Conservation (phyloP, 2,113 vertebrate species). For the Mungos mungo region DNA sequence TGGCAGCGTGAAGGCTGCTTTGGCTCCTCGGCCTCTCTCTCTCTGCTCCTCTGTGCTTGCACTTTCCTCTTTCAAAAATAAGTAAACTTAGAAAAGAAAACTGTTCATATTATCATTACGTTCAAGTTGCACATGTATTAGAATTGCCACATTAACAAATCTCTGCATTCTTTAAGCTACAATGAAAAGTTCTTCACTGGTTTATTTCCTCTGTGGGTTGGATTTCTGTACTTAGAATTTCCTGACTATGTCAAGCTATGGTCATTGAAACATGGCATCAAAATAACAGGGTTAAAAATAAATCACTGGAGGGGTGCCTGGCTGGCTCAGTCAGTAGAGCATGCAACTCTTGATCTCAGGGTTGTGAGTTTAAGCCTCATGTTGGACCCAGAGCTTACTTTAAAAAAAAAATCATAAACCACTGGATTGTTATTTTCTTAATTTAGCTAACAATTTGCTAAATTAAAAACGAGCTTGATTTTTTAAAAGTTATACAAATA, state of each 20-base stretch:
- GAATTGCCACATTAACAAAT: background rate
- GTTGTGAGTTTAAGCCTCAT: background rate
- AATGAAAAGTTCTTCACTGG: background rate
- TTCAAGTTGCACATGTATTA: background rate
- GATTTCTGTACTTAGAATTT: background rate
- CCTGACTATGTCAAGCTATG: background rate
- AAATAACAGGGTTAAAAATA: constrained; percentile 38
- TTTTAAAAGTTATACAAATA: background rate
- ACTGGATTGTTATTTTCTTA: background rate
- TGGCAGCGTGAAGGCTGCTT: too few relatives aligned
- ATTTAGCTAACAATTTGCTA: background rate
- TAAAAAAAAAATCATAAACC: background rate
- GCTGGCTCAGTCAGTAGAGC: background rate
- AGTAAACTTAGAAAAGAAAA: background rate
- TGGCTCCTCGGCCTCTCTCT: too few relatives aligned
- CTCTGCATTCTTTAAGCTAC: background rate
- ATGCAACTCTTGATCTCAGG: background rate
- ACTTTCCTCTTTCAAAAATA: too few relatives aligned
- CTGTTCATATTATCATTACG: background rate
- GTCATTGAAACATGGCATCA: background rate
- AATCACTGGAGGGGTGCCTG: background rate
- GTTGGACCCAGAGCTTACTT: background rate
- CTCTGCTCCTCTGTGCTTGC: too few relatives aligned
- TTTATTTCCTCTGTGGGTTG: background rate
- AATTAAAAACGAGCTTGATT: constrained; percentile 27